Conservation (phyloP, 2,888 invertebrate species). For the Acronicta leporina region DNA sequence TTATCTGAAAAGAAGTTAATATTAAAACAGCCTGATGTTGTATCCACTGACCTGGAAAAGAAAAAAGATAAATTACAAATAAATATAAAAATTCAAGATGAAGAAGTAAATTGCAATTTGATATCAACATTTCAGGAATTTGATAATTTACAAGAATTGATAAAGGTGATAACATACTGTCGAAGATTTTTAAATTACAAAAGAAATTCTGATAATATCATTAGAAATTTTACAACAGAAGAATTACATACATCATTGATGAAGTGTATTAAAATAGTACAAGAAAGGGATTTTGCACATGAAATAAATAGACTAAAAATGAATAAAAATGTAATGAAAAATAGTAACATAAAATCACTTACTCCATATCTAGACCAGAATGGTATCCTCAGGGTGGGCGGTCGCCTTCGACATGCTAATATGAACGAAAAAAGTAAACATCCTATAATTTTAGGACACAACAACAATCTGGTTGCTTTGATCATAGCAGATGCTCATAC, state of each 20-base stretch:
- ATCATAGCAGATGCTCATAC: too few relatives aligned
- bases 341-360: conserved; percentile 2
- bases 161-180: not conserved
- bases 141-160: not conserved
- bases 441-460: conserved; percentile 3
- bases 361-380: not conserved
- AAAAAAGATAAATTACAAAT: not conserved
- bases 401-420: not conserved
- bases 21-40: conserved; percentile 7
- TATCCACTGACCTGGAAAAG: conserved; percentile 22
- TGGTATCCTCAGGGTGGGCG: conserved; percentile 10
- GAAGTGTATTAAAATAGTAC: conserved; percentile 1
- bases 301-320: conserved; percentile 1
- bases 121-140: not conserved
- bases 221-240: conserved; percentile 4
- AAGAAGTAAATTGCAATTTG: not conserved
- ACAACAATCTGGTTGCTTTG: not conserved
- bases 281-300: conserved; percentile 1
- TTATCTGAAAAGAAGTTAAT: conserved; percentile 17
- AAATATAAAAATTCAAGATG: not conserved
- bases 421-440: not conserved
- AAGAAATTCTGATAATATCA: not conserved
- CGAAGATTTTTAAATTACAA: conserved; percentile 1
- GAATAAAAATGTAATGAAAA: not conserved
- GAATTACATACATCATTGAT: not conserved